Base-by-base conservation (phyloP, 2,797 vertebrate genomes). In the Ispidina lecontei region DNA sequence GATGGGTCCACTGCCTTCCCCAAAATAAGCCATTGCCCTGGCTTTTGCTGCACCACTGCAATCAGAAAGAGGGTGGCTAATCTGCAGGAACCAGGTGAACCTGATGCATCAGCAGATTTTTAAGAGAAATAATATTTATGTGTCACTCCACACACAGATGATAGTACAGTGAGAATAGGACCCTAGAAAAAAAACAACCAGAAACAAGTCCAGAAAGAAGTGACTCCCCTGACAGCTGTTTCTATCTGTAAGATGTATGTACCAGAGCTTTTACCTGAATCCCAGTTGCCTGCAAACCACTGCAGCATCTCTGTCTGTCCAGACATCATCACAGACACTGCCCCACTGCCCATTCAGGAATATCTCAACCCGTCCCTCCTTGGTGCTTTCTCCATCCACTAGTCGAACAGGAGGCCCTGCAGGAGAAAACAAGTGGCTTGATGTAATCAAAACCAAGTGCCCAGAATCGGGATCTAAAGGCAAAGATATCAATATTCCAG, bases 221-320 rank as follows among this genome's bases (percentile, higher is more conserved):
- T 2, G 6, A 35, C 28, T 33, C 39, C 67, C 14, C 25, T 0
- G 0, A 73, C 26, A 81, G 21, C 47, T 47, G 41, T 52, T 89
- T 77, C 41, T 58, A 1, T 46, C 47, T 69, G 8, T 65, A 72
- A 56, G 28, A 44, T 43, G 29, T 21, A 23, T 3, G 2, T 44
- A 65, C 8, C 49, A 70, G 41, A 65, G 29, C 56, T 81, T 65
- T 75, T 54, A 99, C 98, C 93, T 96, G 94, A 98, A 98, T 65
- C 98, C 98, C 86, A 99, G 97, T 54, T 99, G 98, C 89, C 97
- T 98, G 97, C 98, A 99, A 78, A 98, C 98, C 37, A 99, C 98
- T 56, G 96, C 64, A 4, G 98, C 98, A 2, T 97, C 98, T 89
- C 96, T 89, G 64, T 98, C 98, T 59, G 98, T 98, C 98, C 98